Evolutionary conservation across 1,140 invertebrate genomes (phyloP).

Genomic region (Hylyphantes graminicola): DNA sequence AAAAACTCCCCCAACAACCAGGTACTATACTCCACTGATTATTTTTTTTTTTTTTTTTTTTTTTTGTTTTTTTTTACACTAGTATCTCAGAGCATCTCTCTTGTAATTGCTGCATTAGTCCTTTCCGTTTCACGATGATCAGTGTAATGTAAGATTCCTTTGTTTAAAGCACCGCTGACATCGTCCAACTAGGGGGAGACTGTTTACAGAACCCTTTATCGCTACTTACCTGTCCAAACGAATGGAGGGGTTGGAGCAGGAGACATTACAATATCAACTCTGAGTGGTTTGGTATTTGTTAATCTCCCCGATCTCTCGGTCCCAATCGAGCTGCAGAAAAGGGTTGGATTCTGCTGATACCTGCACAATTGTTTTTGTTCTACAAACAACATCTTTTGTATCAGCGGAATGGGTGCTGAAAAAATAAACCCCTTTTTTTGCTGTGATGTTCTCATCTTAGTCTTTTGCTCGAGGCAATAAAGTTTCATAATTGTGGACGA

Average conservation of each 20-base stretch:
- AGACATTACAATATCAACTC: slow-evolving; percentile 7
- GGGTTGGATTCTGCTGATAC: slow-evolving; percentile 27
- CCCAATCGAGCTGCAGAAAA: slow-evolving; percentile 25
- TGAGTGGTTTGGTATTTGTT: slow-evolving; percentile 40
- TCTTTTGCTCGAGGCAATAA: not conserved
- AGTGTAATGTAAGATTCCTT: slow-evolving; percentile 48
- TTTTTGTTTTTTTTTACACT: too few relatives aligned
- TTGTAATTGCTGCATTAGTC: slow-evolving; percentile 36
- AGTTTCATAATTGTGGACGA: not conserved
- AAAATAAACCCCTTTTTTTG: not conserved
- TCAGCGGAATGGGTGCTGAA: not conserved
- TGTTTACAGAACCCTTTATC: not conserved
- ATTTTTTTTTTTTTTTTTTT: too few relatives aligned
- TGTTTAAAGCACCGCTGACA: slow-evolving; percentile 41
- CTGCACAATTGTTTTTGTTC: slow-evolving; percentile 41
- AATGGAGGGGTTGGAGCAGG: slow-evolving; percentile 28
- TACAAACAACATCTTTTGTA: slow-evolving; percentile 28
- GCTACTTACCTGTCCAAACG: not conserved
- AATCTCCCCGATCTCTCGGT: slow-evolving; percentile 1
- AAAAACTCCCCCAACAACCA: too few relatives aligned
- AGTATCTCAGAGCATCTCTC: not conserved
- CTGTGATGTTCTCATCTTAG: not conserved
- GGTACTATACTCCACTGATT: slow-evolving; percentile 4
- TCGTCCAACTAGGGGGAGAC: not conserved
- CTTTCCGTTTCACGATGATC: slow-evolving; percentile 26